phyloP scores from a whole-genome alignment of 37 sponge, comb jelly and placozoan genomes.

The Dysidea cf. avara region DNA sequence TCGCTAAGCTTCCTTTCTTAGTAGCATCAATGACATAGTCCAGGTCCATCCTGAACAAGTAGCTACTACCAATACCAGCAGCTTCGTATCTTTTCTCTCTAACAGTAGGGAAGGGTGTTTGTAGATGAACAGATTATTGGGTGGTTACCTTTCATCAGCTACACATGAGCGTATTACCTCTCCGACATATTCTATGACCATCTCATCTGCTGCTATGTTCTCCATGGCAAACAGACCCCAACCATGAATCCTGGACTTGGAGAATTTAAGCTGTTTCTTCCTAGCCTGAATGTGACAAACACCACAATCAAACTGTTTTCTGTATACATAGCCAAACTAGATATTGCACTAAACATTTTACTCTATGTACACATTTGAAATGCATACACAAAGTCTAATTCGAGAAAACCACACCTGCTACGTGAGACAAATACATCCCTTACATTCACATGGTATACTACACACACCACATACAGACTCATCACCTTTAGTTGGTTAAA shows the following conservation, averaged over 20 bases:
- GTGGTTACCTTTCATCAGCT: slow-evolving; percentile 77
- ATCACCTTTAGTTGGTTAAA: slow-evolving; percentile 84
- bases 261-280: slow-evolving; percentile 94
- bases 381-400: too few species aligned
- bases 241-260: slow-evolving; percentile 95
- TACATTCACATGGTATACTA: too few species aligned
- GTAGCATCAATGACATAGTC: slow-evolving; percentile 98
- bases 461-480: too few species aligned
- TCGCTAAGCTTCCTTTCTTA: slow-evolving; percentile 82
- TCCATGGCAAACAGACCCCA: slow-evolving; percentile 99
- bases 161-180: slow-evolving; percentile 81
- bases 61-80: slow-evolving; percentile 97
- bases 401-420: too few species aligned
- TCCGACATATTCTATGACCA: slow-evolving; percentile 99
- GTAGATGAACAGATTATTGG: too few species aligned
- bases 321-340: too few species aligned
- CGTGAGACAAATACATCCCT: too few species aligned
- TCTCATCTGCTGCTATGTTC: slow-evolving; percentile 95
- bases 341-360: too few species aligned
- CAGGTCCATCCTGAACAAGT: slow-evolving; percentile 92
- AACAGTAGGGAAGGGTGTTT: too few species aligned
- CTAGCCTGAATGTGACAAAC: slow-evolving; percentile 85
- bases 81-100: slow-evolving; percentile 87
- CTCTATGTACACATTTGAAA: too few species aligned
- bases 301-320: too few species aligned